Base-by-base conservation (phyloP, 2,888 invertebrate species). In the Plagiodera versicolora region DNA sequence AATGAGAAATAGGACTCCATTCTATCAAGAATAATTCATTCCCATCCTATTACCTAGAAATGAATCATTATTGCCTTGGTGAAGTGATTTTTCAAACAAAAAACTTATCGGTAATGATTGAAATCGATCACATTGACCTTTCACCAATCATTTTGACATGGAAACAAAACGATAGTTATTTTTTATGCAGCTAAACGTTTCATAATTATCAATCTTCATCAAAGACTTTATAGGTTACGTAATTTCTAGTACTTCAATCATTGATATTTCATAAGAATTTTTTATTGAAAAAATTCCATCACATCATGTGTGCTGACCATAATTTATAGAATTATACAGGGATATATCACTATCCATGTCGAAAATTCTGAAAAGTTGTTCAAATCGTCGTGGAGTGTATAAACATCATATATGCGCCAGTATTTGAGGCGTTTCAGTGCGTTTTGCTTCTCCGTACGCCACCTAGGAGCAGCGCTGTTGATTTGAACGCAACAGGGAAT, bases 21-120 rank as follows among this genome's bases (percentile, higher is more conserved):
- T 14, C 39, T 14, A n/a, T 39, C 3, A n/a, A 10, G 14, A 2
- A 39, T 39, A 39, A n/a, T 39, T 32, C 10, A 10, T 11, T n/a
- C n/a, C 14, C 14, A 39, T 14, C 32, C 6, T 32, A 6, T 39
- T 39, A 3, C 14, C 39, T 39, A 39, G 39, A 11, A 39, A n/a
- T 39, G 4, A 39, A 39, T 39, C 39, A 52, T 8, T 32, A 52
- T 52, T 52, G 52, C 18, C 18, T 6, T 39, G 18, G 14, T 52
- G 4, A n/a, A 24, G 39, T 39, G 14, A 39, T 14, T 39, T 14
- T 14, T 39, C 39, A 14, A 14, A 32, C 14, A 4, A 14, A 11
- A 39, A 39, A 39, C 8, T 39, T 4, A 6, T 39, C 14, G 39
- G 14, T 39, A 2, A 39, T 39, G 14, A 39, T 39, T 39, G 11